These are phyloP conservation scores for Platysteira castanea DNA, from an alignment of 2,113 vertebrate genomes.

Conservation along the genomic window DNA sequence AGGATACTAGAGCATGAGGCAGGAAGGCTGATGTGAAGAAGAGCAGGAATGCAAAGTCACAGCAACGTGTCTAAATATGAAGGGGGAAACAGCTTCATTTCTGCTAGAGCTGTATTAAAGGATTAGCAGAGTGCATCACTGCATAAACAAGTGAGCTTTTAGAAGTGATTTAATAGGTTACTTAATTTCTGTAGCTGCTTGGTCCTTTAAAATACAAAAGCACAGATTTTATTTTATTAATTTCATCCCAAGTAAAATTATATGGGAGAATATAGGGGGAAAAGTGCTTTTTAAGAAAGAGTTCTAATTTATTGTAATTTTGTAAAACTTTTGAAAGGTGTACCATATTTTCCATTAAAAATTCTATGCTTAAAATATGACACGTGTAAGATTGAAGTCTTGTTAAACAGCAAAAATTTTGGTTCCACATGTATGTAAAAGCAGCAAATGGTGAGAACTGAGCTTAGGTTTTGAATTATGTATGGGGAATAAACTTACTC, in stretches of 20 bases:
- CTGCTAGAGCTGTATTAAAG: background rate
- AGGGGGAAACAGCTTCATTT: background rate
- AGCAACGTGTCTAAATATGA: background rate
- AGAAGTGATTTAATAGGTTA: background rate
- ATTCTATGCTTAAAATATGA: background rate
- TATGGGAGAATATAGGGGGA: background rate
- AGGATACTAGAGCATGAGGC: background rate
- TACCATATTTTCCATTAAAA: background rate
- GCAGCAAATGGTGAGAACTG: background rate
- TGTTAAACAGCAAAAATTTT: background rate
- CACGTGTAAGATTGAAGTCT: background rate
- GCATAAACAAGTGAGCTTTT: background rate
- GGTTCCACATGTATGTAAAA: background rate
- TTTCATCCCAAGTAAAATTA: background rate
- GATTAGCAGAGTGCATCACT: background rate
- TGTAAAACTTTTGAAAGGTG: background rate
- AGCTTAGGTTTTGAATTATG: background rate
- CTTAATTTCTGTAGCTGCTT: background rate
- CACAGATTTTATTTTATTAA: background rate
- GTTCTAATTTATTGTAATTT: background rate
- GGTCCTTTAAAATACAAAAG: background rate
- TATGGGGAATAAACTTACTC: background rate
- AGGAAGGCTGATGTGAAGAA: background rate
- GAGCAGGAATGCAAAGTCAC: background rate
- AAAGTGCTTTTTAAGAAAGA: background rate